Conservation (phyloP, 2,797 vertebrate genomes). For the Acestrorhynchus altus region DNA sequence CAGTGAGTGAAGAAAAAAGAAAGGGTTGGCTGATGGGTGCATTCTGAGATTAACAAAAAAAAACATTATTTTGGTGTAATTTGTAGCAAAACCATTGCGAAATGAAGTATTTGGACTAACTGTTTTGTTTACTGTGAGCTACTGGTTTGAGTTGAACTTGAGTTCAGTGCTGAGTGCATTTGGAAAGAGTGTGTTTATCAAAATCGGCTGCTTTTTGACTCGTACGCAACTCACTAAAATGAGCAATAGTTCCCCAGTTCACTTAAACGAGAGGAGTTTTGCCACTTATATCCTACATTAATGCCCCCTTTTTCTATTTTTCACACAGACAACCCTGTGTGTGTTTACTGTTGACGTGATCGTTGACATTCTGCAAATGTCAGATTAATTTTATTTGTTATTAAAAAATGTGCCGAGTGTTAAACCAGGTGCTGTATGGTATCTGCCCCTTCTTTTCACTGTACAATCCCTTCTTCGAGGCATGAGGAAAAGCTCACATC, state of each 20-base stretch:
- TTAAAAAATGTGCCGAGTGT: not conserved
- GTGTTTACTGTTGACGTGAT: conserved; percentile 1
- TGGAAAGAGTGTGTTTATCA: too few species aligned
- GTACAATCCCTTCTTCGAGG: not conserved
- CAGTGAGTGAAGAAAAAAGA: too few species aligned
- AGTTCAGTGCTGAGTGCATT: too few species aligned
- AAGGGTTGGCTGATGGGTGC: too few species aligned
- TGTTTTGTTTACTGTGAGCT: too few species aligned
- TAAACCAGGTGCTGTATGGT: not conserved
- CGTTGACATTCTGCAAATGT: conserved; percentile 37
- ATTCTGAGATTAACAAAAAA: too few species aligned
- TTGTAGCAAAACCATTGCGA: too few species aligned
- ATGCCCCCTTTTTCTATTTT: too few species aligned
- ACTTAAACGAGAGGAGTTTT: not conserved
- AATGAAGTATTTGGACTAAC: too few species aligned
- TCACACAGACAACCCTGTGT: too few species aligned
- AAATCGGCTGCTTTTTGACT: not conserved
- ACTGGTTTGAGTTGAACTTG: too few species aligned
- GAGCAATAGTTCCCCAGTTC: not conserved
- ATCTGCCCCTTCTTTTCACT: not conserved
- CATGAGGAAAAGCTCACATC: not conserved
- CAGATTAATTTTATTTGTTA: conserved; percentile 4
- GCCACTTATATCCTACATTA: not conserved
- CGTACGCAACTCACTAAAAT: not conserved
- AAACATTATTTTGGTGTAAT: too few species aligned